Conservation (phyloP, 2,797 vertebrate species). For the Euthynnus affinis region DNA sequence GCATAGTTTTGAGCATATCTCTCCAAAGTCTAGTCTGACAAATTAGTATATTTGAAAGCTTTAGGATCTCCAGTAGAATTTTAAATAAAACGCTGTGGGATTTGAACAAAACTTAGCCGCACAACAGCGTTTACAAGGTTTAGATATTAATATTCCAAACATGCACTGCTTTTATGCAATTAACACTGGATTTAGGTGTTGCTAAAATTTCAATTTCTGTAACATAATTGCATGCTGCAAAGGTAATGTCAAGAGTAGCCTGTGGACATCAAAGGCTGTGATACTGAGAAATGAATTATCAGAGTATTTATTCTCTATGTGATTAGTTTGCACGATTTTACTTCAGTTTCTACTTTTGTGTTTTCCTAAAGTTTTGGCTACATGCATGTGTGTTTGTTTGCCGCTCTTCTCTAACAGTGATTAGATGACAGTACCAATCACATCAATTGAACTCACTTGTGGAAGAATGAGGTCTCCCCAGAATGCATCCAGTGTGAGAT, state of each 20-base stretch:
- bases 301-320: constrained; percentile 4
- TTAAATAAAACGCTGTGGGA: neutral
- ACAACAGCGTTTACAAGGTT: constrained; percentile 2
- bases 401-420: neutral
- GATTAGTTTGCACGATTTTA: constrained; percentile 13
- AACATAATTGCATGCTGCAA: constrained; percentile 37
- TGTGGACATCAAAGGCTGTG: constrained; percentile 45
- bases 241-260: constrained; percentile 59
- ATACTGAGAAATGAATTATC: constrained; percentile 30
- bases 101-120: neutral
- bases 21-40: neutral
- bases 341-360: neutral
- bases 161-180: constrained; percentile 11
- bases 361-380: neutral
- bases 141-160: constrained; percentile 41
- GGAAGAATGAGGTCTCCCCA: neutral
- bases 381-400: neutral
- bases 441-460: neutral
- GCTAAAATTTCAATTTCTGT: constrained; percentile 47
- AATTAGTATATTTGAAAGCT: neutral
- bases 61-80: neutral
- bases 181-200: constrained; percentile 27
- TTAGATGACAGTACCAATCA: neutral
- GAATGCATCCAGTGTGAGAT: neutral
- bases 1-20: neutral